Base-by-base conservation (phyloP, 2,888 invertebrate species). In the Chymomyza procnemis region DNA sequence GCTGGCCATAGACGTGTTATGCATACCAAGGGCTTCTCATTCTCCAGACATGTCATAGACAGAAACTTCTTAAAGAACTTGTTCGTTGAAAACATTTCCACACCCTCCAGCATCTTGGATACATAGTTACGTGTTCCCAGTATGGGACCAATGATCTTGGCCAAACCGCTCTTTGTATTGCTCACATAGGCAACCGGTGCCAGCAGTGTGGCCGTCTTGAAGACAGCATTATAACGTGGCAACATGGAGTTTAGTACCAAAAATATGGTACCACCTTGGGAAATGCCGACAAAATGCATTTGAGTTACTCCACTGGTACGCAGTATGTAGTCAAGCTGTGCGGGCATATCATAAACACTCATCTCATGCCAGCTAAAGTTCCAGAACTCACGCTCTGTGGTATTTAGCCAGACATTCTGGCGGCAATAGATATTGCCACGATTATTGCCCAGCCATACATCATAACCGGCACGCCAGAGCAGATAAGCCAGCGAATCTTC, bases 131-230 rank as follows among this genome's bases (percentile, higher is more conserved):
- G 79, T 0, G 90, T 90, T 18, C 90, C 90, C 70, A 90, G 66
- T 12, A 90, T 68, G 6, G 94, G 94, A 0, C 96, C 94, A 9
- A 97, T 87, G 55, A 94, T 91, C 70, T 92, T 91, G 41, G 89
- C 90, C 64, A 96, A 62, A 0, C 95, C 85, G 21, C 89, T 89
- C 56, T 87, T 89, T 1, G 89, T 89, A 55, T 89, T 88, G 64
- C 88, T 88, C 19, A 90, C 89, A 64, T 88, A 90, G 16, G 89
- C 90, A 6, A 90, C 89, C 0, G 90, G 90, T 0, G 90, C 90
- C 69, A 90, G 60, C 5, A 90, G 70, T 1, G 89, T 90, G 41
- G 89, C 89, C 1, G 88, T 88, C 69, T 89, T 89, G 52, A 90
- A 90, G 4, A 82, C 87, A 0, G 77, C 78, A 76, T 90, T 90